These are phyloP conservation scores for Actias luna DNA, from an alignment of 2,888 invertebrate species.

Conservation along the genomic window DNA sequence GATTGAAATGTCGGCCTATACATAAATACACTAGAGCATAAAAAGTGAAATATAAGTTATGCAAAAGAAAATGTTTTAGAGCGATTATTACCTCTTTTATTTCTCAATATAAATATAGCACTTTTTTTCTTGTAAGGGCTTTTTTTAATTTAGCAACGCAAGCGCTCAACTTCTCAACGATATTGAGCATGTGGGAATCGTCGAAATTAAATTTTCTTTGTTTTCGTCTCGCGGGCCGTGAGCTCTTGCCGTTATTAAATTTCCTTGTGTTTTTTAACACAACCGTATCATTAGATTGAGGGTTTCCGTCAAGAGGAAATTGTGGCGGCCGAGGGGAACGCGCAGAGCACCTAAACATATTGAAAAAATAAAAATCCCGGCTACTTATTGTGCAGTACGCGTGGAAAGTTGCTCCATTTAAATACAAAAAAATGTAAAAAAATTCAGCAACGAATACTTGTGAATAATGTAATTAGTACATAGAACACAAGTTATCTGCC, in stretches of 20 bases:
- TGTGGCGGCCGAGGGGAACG: constrained; percentile 76
- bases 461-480: too few species aligned
- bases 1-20: not conserved
- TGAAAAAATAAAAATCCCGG: constrained; percentile 80
- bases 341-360: constrained; percentile 77
- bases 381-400: constrained; percentile 59
- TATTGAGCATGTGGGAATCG: constrained; percentile 81
- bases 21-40: not conserved
- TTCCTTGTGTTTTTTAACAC: constrained; percentile 83
- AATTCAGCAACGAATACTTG: not conserved
- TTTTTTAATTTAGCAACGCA: constrained; percentile 58
- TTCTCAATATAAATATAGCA: not conserved
- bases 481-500: not conserved
- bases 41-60: too few species aligned
- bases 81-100: not conserved
- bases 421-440: not conserved
- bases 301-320: constrained; percentile 82
- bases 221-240: constrained; percentile 66
- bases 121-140: constrained; percentile 7
- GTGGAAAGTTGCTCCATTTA: constrained; percentile 52
- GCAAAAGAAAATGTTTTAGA: not conserved
- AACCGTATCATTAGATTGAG: constrained; percentile 83
- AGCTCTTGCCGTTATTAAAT: constrained; percentile 79
- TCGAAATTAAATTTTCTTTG: constrained; percentile 81
- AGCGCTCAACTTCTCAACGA: constrained; percentile 65